These are phyloP conservation scores for Megaptera novaeangliae DNA, from an alignment of 2,113 vertebrate species.

Conservation along the genomic window DNA sequence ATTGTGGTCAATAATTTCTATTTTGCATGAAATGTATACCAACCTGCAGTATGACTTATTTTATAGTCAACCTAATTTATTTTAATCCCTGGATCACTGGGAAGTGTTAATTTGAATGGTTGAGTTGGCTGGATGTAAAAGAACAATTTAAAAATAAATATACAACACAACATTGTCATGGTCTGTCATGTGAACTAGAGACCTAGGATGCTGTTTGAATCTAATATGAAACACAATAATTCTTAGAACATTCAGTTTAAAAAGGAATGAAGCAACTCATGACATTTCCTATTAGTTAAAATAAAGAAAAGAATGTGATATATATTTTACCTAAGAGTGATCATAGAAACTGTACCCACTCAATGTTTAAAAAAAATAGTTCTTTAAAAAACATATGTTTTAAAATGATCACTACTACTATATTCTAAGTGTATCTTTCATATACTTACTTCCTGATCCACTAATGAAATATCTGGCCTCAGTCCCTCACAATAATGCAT, in stretches of 20 bases:
- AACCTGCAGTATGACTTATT: not conserved
- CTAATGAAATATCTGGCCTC: constrained; percentile 90
- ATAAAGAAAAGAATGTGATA: constrained; percentile 18
- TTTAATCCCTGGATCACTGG: not conserved
- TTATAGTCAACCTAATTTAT: constrained; percentile 26
- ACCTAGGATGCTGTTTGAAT: not conserved
- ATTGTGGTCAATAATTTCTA: constrained; percentile 20
- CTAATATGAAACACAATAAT: not conserved
- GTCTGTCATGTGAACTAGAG: not conserved
- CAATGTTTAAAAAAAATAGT: not conserved
- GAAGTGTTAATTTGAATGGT: not conserved
- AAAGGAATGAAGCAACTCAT: not conserved
- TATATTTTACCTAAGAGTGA: not conserved
- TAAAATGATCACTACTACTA: not conserved
- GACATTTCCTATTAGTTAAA: not conserved
- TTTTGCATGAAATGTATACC: constrained; percentile 36
- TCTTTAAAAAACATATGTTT: not conserved
- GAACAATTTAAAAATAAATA: constrained; percentile 18
- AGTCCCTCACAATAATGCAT: constrained; percentile 91
- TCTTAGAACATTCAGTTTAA: constrained; percentile 16
- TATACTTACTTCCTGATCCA: constrained; percentile 94
- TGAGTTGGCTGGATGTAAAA: not conserved
- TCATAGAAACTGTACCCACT: not conserved
- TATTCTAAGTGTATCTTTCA: not conserved
- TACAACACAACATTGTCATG: not conserved